Evolutionary conservation across 2,113 vertebrate genomes (phyloP), one percentile per base, ranked within the genome.

Genomic region (Silurus meridionalis): DNA sequence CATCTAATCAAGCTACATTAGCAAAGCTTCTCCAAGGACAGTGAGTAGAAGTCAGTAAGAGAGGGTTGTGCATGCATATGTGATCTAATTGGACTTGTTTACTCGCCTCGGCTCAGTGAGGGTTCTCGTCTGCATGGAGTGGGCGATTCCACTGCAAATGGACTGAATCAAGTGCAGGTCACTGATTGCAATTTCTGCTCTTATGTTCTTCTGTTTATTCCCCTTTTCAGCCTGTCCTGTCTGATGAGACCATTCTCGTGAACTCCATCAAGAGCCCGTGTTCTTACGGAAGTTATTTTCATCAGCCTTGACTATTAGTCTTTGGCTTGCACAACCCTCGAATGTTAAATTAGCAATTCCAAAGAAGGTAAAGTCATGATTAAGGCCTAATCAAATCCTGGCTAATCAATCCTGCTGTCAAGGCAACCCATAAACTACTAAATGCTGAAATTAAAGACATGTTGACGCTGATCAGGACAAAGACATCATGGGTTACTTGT

Each of bases 1-100:
- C 89, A 89, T 88, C 86, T 89, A 91, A 92, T 92, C 91, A 89
- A 92, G 90, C 90, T 89, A 82, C 91, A 93, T 93, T 93, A 93
- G 91, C 86, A 87, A 89, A 90, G 58, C 86, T 91, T 88, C 90
- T 90, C 92, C 93, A 93, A 93, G 92, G 91, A 92, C 92, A 69
- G 83, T 80, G 17, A 80, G 57, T 80, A 82, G 92, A 92, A 92
- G 84, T 81, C 90, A 92, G 90, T 92, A 91, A 90, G 82, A 89
- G 61, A 61, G 55, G 84, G 50, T 67, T 79, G 88, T 81, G 63
- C 57, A 57, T 80, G 81, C 72, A 52, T 82, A 74, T 55, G 67
- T 60, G 75, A 83, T 89, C 84, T 91, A 84, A 86, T 90, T 87
- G 89, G 71, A 85, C 84, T 85, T 88, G 87, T 84, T 89, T 87